Base-by-base conservation (phyloP, 2,888 invertebrate genomes). In the Drosophila infuscata region DNA sequence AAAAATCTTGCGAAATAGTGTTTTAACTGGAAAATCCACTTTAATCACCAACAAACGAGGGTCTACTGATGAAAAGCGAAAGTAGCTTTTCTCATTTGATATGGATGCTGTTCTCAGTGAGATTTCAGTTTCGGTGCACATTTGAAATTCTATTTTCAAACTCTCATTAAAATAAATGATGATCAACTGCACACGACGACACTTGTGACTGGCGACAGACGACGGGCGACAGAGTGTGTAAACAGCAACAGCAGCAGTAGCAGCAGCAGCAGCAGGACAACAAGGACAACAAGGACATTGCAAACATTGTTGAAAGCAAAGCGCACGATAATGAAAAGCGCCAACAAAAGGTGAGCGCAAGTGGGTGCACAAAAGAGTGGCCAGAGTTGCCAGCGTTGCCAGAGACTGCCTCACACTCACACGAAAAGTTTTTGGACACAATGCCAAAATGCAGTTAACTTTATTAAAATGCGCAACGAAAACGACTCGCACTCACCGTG, bases 151-250 rank as follows among this genome's bases (percentile, higher is more conserved):
- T 84, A 87, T 83, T 89, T 86, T 74, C 76, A 76, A 84, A 85
- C 90, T 91, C 91, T 91, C 91, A 91, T 91, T 91, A 91, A 91
- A 91, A 90, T 90, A 91, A 90, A 91, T 90, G 91, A 90, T 84
- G 89, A 89, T 80, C 76, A 80, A 80, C 83, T 75, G 87, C 80
- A 81, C 59, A 62, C 71, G 70, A 67, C 67, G 53, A 30, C 30
- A 51, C 30, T 30, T 29, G 49, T 29, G 48, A 49, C 48, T 49
- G 1, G 20, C 54, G n/a, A 30, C 38, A n/a, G 57, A 30, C 30
- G 56, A 41, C 41, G 32, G 57, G 59, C 76, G 38, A 66, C 46
- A 69, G 41, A 78, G 80, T 72, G 67, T 65, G 88, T 64, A 74
- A 81, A 79, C 81, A 52, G 68, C 62, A 65, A 73, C 65, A 60